Base-by-base conservation (phyloP, 2,113 vertebrate genomes). In the Ageneiosus marmoratus region DNA sequence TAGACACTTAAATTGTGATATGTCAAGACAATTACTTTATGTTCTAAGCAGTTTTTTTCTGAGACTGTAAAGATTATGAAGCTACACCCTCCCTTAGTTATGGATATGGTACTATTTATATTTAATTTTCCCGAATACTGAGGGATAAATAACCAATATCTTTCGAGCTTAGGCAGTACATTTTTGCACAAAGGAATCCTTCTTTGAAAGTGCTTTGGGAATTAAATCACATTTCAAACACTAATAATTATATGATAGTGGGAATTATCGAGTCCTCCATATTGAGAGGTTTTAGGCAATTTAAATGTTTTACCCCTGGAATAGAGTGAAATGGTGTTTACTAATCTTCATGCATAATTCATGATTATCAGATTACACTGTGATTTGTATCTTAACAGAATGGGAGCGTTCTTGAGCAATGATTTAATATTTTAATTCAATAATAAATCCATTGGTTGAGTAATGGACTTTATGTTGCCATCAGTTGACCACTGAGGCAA, bases 351-450 rank as follows among this genome's bases (percentile, higher is more conserved):
- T 86, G 44, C 73, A 80, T 87, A 84, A 87, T 87, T 87, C 74
- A 81, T 78, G 53, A 27, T 81, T 51, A 50, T 72, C 79, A 55
- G 85, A 84, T 84, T 79, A 79, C 70, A 83, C 70, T 80, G 85
- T 80, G 83, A 87, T 85, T 87, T 83, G 83, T 87, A 84, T 84
- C 79, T 82, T 76, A 77, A 81, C 82, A 75, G 75, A 84, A 79
- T 69, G 41, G 72, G 48, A 63, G 65, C 73, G 27, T 83, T 87
- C 73, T 48, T 56, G 73, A 77, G 63, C 18, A 76, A 85, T 83
- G 77, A 85, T 87, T 85, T 80, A 87, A 87, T 85, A 83, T 85
- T 87, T 85, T 87, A 87, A 87, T 87, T 87, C 83, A 77, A 87
- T 85, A 80, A 85, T 87, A 87, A 85, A 87, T 87, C 84, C 81